phyloP scores from a whole-genome alignment of 2,797 vertebrate genomes.

The Falco concolor region DNA sequence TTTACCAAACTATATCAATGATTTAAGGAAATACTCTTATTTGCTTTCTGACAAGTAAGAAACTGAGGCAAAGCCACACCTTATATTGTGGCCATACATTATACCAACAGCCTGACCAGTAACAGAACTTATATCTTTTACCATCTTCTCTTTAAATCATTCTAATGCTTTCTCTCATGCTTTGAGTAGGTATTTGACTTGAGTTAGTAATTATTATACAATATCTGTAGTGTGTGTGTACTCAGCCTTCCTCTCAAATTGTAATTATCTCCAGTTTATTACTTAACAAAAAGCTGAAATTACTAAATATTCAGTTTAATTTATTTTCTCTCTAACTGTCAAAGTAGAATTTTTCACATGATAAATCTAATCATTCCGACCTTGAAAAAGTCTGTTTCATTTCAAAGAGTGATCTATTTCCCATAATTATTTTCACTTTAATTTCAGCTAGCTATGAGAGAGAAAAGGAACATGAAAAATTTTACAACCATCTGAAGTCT shows the following conservation, averaged over 20 bases:
- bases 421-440: conserved; percentile 17
- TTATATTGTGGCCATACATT: neutral
- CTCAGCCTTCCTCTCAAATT: neutral
- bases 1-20: neutral
- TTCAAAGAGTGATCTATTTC: conserved; percentile 1
- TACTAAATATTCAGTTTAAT: neutral
- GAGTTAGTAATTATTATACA: neutral
- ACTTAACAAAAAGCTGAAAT: neutral
- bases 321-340: neutral
- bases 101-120: neutral
- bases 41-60: neutral
- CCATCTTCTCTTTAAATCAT: neutral
- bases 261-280: neutral
- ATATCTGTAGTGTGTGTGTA: neutral
- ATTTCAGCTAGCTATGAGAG: conserved; percentile 15
- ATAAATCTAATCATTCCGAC: neutral
- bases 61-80: neutral
- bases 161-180: neutral
- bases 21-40: neutral
- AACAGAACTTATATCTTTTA: neutral
- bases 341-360: neutral
- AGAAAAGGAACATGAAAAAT: conserved; percentile 38
- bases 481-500: conserved; percentile 10
- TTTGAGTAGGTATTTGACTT: neutral
- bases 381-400: conserved; percentile 9